Evolutionary conservation across 2,113 vertebrate genomes (phyloP).

Genomic region (Oncorhynchus masou): DNA sequence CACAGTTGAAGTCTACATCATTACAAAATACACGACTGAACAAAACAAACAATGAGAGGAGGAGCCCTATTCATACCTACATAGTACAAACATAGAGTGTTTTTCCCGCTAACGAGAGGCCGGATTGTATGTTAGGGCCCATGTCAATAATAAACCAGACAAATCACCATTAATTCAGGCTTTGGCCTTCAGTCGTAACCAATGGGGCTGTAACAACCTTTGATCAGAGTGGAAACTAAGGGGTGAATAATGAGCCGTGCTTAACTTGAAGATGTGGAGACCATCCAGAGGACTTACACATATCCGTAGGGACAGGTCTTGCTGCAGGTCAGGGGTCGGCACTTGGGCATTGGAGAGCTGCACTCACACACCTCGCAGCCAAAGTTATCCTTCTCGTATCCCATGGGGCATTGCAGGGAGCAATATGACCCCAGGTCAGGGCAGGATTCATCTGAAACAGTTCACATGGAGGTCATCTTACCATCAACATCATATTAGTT

Average conservation of each 20-base stretch:
- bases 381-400: slow-evolving; percentile 70
- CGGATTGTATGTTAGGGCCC: not conserved
- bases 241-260: not conserved
- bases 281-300: slow-evolving; percentile 65
- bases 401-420: slow-evolving; percentile 71
- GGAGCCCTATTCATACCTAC: not conserved
- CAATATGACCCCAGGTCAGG: slow-evolving; percentile 72
- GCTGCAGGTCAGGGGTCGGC: slow-evolving; percentile 74
- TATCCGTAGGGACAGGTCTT: slow-evolving; percentile 80
- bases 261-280: not conserved
- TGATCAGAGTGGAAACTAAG: slow-evolving; percentile 18
- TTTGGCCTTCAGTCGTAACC: slow-evolving; percentile 3
- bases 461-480: slow-evolving; percentile 39
- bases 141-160: not conserved
- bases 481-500: slow-evolving; percentile 32
- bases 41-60: not conserved
- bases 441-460: slow-evolving; percentile 77
- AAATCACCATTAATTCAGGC: slow-evolving; percentile 1
- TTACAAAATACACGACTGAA: not conserved
- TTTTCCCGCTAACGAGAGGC: not conserved
- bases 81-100: not conserved
- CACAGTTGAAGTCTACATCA: too few species aligned
- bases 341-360: slow-evolving; percentile 58
- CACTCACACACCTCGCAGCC: slow-evolving; percentile 81
- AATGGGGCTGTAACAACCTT: slow-evolving; percentile 5